These are phyloP conservation scores for Enteromius viviparus DNA, from an alignment of 2,797 vertebrate species.

Conservation along the genomic window DNA sequence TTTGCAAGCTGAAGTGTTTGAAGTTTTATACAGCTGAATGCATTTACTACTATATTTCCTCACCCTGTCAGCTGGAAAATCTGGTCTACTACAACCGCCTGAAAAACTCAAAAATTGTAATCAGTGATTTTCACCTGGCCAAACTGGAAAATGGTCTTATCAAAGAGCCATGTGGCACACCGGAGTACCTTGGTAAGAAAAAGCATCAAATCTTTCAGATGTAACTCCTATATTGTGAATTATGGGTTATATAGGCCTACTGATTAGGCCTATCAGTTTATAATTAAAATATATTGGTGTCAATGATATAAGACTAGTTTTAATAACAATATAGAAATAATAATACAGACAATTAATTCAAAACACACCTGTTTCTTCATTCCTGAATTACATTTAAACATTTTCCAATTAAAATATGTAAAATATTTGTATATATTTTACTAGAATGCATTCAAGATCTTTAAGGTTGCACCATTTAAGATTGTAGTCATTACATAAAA, in stretches of 20 bases:
- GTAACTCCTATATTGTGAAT: background rate
- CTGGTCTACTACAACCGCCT: slow-evolving; percentile 96
- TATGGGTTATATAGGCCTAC: background rate
- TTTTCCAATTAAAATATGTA: background rate
- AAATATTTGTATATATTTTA: background rate
- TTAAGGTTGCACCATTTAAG: background rate
- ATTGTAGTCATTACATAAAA: background rate
- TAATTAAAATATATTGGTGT: background rate
- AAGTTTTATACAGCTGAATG: background rate
- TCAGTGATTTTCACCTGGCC: slow-evolving; percentile 97
- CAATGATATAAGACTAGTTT: background rate
- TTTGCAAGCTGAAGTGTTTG: background rate
- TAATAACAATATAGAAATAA: background rate
- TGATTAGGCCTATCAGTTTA: too few species aligned
- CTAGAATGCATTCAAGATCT: background rate
- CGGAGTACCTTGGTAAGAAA: slow-evolving; percentile 92
- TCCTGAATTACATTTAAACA: background rate
- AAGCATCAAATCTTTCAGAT: background rate
- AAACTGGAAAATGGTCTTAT: slow-evolving; percentile 96
- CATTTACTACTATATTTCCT: slow-evolving; percentile 25
- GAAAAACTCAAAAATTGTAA: slow-evolving; percentile 99
- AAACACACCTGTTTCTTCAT: background rate
- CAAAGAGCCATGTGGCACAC: slow-evolving; percentile 97
- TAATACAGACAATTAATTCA: background rate
- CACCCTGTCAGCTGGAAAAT: slow-evolving; percentile 87